Evolutionary conservation across 2,888 invertebrate species (phyloP), one percentile per base, ranked within the genome.

Genomic region (Pollenia angustigena): DNA sequence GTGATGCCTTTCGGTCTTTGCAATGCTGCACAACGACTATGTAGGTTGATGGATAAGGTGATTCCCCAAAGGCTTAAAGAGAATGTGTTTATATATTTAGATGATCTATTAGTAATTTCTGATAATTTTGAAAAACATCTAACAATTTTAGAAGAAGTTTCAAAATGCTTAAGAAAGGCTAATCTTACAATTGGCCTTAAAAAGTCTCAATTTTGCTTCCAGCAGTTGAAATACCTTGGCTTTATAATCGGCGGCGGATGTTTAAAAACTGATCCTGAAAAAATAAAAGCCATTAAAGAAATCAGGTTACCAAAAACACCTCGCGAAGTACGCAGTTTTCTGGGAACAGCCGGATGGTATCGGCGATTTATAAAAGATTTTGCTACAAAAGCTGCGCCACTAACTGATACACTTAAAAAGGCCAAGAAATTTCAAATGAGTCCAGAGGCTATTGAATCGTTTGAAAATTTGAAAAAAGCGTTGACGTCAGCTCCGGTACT

Each of bases 21-120:
- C 60, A 85, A 58, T 10, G 83, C 85, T 14, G 83, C 87, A 1
- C 86, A 88, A 42, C 52, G 85, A 1, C n/a, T 87, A 10, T 89
- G 89, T 68, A 64, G 89, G 1, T 58, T 90, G 12, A 85, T 90
- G 76, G 89, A 90, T 69, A 84, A 85, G 23, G 85, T 89, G 0
- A 84, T 89, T 2, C 89, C 88, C 2, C 66, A 54, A 56, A 66
- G 62, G 44, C 2, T 87, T 66, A 80, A 62, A n/a, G 52, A 44
- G 7, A 80, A 80, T 14, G 69, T 80, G 1, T 80, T 80, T 18
- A 54, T 88, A 3, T 88, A 88, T 44, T 42, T 88, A 9, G 88
- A 88, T 32, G 88, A 87, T 23, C 48, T 85, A 1, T 23, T 88
- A 11, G 71, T 87, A 0, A 85, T 87, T 3, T 72, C 85, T 0